A percentile compares a stretch with the other conserved stretches of the same genome.
These are phyloP conservation scores for Colletes latitarsis DNA, from an alignment of 1,140 invertebrate species.

Conservation along the genomic window DNA sequence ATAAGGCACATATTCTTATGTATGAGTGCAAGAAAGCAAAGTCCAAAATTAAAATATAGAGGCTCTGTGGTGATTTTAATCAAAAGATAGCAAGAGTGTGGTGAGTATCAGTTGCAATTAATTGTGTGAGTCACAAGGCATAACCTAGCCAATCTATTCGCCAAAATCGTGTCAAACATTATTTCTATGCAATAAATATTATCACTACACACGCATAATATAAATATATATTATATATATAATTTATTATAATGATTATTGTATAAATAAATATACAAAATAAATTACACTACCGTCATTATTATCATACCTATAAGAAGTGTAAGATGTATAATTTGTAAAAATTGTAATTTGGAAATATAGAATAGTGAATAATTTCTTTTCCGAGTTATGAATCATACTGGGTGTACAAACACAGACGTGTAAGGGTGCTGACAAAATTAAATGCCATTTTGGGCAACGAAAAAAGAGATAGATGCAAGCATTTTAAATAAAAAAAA, in stretches of 20 bases:
- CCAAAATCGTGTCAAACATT: conserved; percentile 76
- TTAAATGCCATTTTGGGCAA: too few relatives aligned
- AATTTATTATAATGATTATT: conserved; percentile 74
- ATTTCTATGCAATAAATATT: conserved; percentile 73
- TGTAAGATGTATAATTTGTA: conserved; percentile 49
- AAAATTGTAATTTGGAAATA: conserved; percentile 49
- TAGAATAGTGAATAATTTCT: conserved; percentile 42
- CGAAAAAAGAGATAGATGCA: too few relatives aligned
- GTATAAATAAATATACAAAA: conserved; percentile 75
- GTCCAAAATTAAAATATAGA: conserved; percentile 70
- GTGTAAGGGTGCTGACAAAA: too few relatives aligned
- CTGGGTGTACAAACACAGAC: neutral
- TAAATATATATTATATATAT: conserved; percentile 67
- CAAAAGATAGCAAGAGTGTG: conserved; percentile 60
- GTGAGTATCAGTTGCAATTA: conserved; percentile 66
- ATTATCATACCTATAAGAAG: conserved; percentile 51
- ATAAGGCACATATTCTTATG: conserved; percentile 48
- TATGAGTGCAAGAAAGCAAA: conserved; percentile 52
- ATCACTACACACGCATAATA: conserved; percentile 52
- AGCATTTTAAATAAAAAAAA: too few relatives aligned
- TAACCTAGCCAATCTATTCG: conserved; percentile 68
- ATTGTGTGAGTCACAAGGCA: conserved; percentile 65
- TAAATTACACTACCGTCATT: conserved; percentile 57
- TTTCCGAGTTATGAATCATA: conserved; percentile 28
- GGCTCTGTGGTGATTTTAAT: conserved; percentile 71